These are phyloP conservation scores for Drosophila borborema DNA, from an alignment of 2,888 invertebrate species.

Conservation along the genomic window DNA sequence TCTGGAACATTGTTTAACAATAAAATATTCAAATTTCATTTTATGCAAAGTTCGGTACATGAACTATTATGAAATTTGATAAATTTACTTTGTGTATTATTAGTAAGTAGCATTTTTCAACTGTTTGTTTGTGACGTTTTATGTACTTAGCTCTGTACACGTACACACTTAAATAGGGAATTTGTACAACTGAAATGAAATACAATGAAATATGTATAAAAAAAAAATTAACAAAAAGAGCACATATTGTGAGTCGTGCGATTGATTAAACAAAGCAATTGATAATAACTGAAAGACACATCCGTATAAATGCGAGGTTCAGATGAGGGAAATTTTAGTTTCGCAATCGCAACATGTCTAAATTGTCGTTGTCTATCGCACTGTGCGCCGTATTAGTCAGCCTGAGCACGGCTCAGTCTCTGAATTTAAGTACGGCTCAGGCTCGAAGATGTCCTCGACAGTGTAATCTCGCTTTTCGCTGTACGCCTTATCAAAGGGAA, in stretches of 20 bases:
- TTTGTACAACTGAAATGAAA: slow-evolving; percentile 26
- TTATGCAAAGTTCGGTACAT: background rate
- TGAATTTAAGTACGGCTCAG: background rate
- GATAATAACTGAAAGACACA: background rate
- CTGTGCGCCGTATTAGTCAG: slow-evolving; percentile 17
- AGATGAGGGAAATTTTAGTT: slow-evolving; percentile 4
- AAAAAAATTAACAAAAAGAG: background rate
- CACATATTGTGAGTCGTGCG: background rate
- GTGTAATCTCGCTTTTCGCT: slow-evolving; percentile 24
- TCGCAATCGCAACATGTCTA: slow-evolving; percentile 19
- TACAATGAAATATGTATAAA: background rate
- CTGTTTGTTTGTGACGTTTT: background rate
- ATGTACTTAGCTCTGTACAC: background rate
- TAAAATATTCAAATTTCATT: background rate
- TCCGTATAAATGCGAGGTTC: slow-evolving; percentile 19
- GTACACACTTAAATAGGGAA: background rate
- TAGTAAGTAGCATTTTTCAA: background rate
- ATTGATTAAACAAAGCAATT: slow-evolving; percentile 11
- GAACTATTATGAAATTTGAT: background rate
- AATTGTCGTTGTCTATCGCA: background rate
- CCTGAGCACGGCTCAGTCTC: slow-evolving; percentile 19
- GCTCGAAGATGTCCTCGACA: slow-evolving; percentile 2
- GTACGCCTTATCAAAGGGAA: slow-evolving; percentile 38
- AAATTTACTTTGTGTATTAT: background rate
- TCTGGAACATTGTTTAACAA: background rate